Evolutionary conservation across 2,888 invertebrate genomes (phyloP).

Genomic region (Xestobium rufovillosum): DNA sequence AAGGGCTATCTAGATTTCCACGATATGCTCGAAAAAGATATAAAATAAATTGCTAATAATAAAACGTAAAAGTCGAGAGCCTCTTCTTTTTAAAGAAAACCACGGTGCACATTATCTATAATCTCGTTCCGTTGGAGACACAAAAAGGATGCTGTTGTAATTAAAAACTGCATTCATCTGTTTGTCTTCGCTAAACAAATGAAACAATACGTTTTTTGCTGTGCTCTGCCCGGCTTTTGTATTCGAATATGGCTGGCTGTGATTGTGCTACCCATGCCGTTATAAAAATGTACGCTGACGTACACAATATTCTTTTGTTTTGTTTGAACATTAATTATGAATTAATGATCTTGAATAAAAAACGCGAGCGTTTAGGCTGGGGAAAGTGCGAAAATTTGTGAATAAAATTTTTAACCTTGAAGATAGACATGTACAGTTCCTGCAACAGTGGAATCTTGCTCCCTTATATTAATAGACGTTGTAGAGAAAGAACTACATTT

Average conservation of each 20-base stretch:
- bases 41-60: too few species aligned
- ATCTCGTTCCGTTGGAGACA: conserved; percentile 10
- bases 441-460: too few species aligned
- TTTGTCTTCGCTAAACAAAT: conserved; percentile 32
- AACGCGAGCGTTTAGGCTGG: too few species aligned
- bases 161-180: conserved; percentile 34
- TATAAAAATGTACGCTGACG: conserved; percentile 1
- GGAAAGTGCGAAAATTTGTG: too few species aligned
- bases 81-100: background rate
- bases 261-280: conserved; percentile 5
- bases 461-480: too few species aligned
- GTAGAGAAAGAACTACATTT: too few species aligned
- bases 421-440: too few species aligned
- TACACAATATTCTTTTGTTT: conserved; percentile 2
- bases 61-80: too few species aligned
- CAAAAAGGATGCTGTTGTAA: conserved; percentile 31
- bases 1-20: too few species aligned
- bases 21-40: too few species aligned
- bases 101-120: background rate
- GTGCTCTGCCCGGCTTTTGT: conserved; percentile 27
- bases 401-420: too few species aligned
- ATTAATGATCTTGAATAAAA: too few species aligned
- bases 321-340: conserved; percentile 1
- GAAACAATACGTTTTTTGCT: conserved; percentile 31
- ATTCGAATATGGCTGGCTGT: conserved; percentile 14